Conservation (phyloP, 2,113 vertebrate species). For the Sigmodon hispidus region DNA sequence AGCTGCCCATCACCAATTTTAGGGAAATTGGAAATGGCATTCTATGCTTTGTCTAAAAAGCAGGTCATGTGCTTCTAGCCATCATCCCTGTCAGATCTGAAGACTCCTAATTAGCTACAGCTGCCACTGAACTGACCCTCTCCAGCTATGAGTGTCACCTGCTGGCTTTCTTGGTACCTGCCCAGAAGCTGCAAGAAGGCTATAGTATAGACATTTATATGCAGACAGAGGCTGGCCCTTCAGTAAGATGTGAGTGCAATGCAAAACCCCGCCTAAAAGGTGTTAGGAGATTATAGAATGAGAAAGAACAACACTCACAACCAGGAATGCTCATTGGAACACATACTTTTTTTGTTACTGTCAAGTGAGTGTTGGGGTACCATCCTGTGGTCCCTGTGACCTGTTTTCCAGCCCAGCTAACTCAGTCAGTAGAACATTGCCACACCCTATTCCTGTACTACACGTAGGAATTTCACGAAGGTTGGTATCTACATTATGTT, state of each 20-base stretch:
- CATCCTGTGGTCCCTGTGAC: not conserved
- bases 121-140: not conserved
- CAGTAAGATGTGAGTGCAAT: not conserved
- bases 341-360: not conserved
- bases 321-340: not conserved
- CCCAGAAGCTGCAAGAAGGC: not conserved
- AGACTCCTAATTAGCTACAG: not conserved
- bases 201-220: not conserved
- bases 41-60: not conserved
- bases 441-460: slow-evolving; percentile 21
- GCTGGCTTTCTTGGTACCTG: fast-evolving
- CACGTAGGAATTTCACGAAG: slow-evolving; percentile 47
- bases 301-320: not conserved
- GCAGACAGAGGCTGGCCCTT: not conserved
- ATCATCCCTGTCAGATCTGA: not conserved
- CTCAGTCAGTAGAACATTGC: not conserved
- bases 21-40: not conserved
- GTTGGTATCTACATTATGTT: not conserved
- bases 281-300: not conserved
- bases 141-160: not conserved
- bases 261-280: not conserved
- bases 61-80: not conserved
- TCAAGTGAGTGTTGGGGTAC: not conserved
- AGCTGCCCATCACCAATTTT: slow-evolving; percentile 5
- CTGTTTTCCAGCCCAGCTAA: not conserved